phyloP scores from a whole-genome alignment of 2,797 vertebrate species.

The Epinephelus awoara region DNA sequence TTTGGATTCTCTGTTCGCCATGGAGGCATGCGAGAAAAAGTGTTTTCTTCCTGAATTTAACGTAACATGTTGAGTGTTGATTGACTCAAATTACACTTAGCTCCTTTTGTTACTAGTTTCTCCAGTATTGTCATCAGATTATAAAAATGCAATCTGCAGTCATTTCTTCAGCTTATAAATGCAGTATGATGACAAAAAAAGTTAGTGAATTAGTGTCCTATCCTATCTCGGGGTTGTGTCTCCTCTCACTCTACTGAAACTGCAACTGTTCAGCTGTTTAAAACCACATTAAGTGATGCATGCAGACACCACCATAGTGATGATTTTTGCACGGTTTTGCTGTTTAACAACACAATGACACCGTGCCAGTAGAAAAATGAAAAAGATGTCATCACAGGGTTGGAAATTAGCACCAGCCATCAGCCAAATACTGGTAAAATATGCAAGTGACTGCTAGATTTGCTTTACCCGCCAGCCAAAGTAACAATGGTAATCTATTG shows the following conservation, averaged over 20 bases:
- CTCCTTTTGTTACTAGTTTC: background rate
- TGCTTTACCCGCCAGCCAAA: too few species aligned
- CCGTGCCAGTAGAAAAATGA: background rate
- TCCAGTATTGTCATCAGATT: background rate
- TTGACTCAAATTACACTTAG: background rate
- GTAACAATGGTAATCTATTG: too few species aligned
- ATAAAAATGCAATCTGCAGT: background rate
- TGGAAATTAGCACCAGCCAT: too few species aligned
- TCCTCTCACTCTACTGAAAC: too few species aligned
- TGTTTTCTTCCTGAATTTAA: too few species aligned
- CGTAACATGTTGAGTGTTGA: background rate
- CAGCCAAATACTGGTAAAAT: too few species aligned
- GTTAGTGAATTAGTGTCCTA: background rate
- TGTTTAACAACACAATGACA: background rate
- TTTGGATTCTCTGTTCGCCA: too few species aligned
- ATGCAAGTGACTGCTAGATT: too few species aligned
- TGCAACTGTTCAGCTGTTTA: background rate
- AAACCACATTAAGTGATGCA: background rate
- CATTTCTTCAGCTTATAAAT: background rate
- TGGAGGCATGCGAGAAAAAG: too few species aligned
- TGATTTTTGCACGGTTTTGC: background rate
- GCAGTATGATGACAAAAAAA: background rate
- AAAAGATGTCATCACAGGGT: background rate
- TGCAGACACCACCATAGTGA: background rate
- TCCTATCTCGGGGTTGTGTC: background rate